A percentile compares a stretch with the other conserved stretches of the same genome.
phyloP scores from a whole-genome alignment of 2,888 invertebrate species.

The Petrophora chlorosata region DNA sequence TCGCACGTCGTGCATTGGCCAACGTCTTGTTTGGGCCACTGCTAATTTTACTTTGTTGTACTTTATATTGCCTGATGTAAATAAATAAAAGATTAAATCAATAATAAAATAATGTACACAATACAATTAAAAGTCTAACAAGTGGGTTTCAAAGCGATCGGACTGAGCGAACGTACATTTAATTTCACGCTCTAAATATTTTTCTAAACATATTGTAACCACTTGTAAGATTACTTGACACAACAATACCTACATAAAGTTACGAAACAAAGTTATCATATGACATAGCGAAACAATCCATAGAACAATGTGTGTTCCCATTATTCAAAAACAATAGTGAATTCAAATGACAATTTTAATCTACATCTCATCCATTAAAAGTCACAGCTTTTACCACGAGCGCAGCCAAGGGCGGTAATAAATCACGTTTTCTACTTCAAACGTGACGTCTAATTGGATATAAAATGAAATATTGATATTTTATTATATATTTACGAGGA shows the following conservation, averaged over 20 bases:
- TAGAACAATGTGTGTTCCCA: constrained; percentile 42
- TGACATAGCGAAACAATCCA: constrained; percentile 20
- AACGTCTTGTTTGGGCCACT: too few species aligned
- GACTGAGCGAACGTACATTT: too few species aligned
- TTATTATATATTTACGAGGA: neutral
- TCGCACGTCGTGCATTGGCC: too few species aligned
- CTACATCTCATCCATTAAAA: constrained; percentile 46
- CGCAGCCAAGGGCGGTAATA: constrained; percentile 22
- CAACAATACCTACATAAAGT: neutral
- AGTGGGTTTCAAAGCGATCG: too few species aligned
- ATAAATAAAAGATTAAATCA: too few species aligned
- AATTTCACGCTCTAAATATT: too few species aligned
- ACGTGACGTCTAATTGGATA: constrained; percentile 15
- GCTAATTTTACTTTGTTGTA: too few species aligned
- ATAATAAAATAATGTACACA: too few species aligned
- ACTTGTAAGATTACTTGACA: neutral
- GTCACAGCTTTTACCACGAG: constrained; percentile 15
- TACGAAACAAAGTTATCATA: constrained; percentile 25
- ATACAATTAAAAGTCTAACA: too few species aligned
- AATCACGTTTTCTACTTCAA: constrained; percentile 15
- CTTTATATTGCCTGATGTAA: too few species aligned
- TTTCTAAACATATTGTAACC: neutral
- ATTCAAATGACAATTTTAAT: constrained; percentile 64
- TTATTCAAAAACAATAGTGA: constrained; percentile 62
- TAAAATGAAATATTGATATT: constrained; percentile 14